Evolutionary conservation across 2,113 vertebrate genomes (phyloP), one percentile per base, ranked within the genome.

Genomic region (Podarcis raffonei): DNA sequence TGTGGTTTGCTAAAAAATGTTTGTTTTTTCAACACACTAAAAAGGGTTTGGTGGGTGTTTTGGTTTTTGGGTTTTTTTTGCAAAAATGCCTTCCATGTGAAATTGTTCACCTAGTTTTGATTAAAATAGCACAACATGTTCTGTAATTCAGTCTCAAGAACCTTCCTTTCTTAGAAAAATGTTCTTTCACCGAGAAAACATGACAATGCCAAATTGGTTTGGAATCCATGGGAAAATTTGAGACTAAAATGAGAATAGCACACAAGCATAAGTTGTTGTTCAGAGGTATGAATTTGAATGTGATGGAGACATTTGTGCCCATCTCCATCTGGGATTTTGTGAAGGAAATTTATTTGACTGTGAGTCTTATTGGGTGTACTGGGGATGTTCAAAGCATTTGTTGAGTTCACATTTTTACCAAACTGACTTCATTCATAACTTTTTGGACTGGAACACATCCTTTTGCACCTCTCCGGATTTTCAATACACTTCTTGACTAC

Each of bases 31-130:
- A 72, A 23, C 65, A 22, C 23, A n/a, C 30, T 53, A 48, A 78
- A 69, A 69, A 53, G 23, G 42, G 11, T 53, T 57, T 84, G 53
- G 11, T 53, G 48, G 48, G 48, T 53, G 48, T 53, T 53, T 53
- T 12, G 48, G 9, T 53, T 53, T 53, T 53, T 53, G 5, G 13
- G 30, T 23, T 13, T 78, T 82, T 72, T 18, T 87, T 72, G n/a
- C 37, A 83, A 77, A 76, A 83, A n/a, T 88, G 71, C 30, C 65
- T 88, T 83, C 80, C 80, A 83, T 35, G 32, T 62, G 53, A 48
- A 82, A 32, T 76, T 48, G 75, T 88, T 88, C 80, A 83, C 80
- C 80, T 83, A 83, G 59, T 83, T 83, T 37, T 88, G 37, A 68
- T 83, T 88, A 53, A 83, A 76, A 68, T 27, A 83, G 81, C 37